Evolutionary conservation across 2,797 vertebrate species (phyloP), one percentile per base, ranked within the genome.

Genomic region (Heliangelus exortis): DNA sequence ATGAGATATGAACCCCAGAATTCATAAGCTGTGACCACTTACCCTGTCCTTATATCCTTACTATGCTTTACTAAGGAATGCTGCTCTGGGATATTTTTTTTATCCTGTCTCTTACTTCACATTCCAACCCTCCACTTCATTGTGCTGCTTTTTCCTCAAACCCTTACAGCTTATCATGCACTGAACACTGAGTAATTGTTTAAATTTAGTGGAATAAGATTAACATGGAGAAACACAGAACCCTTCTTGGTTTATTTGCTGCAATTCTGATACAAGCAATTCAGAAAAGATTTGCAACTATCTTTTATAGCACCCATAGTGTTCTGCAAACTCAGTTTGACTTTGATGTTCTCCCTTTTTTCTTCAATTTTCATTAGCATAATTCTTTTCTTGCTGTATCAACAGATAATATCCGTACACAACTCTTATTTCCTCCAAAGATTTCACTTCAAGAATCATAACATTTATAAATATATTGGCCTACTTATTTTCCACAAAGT

Each of bases 1-100:
- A 51, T 2, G 6, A 62, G 11, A 4, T 12, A 20, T 0, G n/a
- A 2, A 9, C 18, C 33, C 26, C 51, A 34, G 31, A 73, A 6
- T 25, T 61, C 41, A 43, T 7, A 71, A 25, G 15, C 25, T 65
- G 36, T 14, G 4, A 45, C 15, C 18, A 26, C 13, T 55, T 41
- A 26, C 3, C 50, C 47, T 72, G 29, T 66, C n/a, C 15, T 66
- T 36, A 21, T 41, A 41, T 41, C 39, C 39, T 41, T 41, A 41
- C 15, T 34, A 28, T 62, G 10, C 34, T 59, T 58, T 54, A 31
- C 11, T 21, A 48, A 83, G 48, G 20, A 80, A 74, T 67, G 22
- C 9, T 84, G 25, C 26, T 78, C 29, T 43, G 29, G 28, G 8
- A 1, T 54, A 36, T 34, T 73, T 7, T 73, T 63, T 57, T 50